Base-by-base conservation (phyloP, 1,140 invertebrate species). In the Phymastichus coffea region DNA sequence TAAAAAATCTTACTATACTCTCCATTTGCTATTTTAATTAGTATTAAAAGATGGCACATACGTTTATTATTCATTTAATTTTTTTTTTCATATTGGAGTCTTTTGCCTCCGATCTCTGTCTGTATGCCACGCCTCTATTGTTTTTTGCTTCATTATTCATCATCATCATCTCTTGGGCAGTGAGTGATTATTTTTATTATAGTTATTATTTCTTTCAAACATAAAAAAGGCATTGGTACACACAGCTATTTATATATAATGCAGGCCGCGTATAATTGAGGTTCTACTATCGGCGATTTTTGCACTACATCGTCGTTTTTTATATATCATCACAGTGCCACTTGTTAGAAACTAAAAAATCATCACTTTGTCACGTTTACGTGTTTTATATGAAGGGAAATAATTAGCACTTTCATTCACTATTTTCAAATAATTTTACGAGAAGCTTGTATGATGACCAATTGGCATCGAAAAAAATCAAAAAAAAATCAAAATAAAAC, bases 41-140 rank as follows among this genome's bases (percentile, higher is more conserved):
- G 43, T 69, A 63, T 53, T 61, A 69, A 72, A 67, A 70, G 61
- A 72, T 72, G 70, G 70, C 70, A 72, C 70, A 64, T 71, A 37
- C 10, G 15, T 33, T 40, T 53, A 43, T 53, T 53, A 22, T 49
- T 30, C 25, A 47, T 53, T 48, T 25, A 48, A 52, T 44, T 37
- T 49, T 49, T 63, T 4, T 54, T 58, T 52, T 17, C n/a, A n/a
- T n/a, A n/a, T n/a, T n/a, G n/a, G n/a, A n/a, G n/a, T n/a, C n/a
- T n/a, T n/a, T n/a, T n/a, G n/a, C n/a, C n/a, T n/a, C n/a, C n/a
- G n/a, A n/a, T n/a, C n/a, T n/a, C n/a, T n/a, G n/a, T n/a, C n/a
- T n/a, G n/a, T n/a, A n/a, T n/a, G n/a, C n/a, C n/a, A n/a, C n/a
- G n/a, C n/a, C n/a, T n/a, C n/a, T n/a, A n/a, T n/a, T n/a, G n/a